These are phyloP conservation scores for Brachystomella parvula DNA, from an alignment of 1,140 invertebrate genomes.

Conservation along the genomic window DNA sequence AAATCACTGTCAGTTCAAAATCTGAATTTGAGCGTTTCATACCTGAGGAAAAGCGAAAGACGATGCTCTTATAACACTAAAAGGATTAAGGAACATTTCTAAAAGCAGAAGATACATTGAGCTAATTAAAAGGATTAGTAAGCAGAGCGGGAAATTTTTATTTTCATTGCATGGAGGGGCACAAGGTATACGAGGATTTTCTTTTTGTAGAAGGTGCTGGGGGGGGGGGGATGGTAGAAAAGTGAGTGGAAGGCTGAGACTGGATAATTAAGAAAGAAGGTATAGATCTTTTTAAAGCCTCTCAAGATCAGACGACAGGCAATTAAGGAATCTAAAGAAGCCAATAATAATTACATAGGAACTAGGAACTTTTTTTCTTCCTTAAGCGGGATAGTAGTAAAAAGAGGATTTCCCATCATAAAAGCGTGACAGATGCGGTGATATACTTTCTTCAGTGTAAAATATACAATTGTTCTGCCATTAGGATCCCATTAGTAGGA, in stretches of 20 bases:
- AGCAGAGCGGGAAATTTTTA: too few species aligned
- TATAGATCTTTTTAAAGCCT: background rate
- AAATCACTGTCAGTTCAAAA: too few species aligned
- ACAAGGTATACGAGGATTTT: too few species aligned
- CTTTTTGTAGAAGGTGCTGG: background rate
- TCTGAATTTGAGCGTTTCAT: too few species aligned
- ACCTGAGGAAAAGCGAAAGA: too few species aligned
- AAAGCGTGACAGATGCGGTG: conserved; percentile 28
- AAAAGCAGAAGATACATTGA: too few species aligned
- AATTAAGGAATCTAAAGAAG: conserved; percentile 16
- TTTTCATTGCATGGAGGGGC: too few species aligned
- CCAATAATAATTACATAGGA: conserved; percentile 8
- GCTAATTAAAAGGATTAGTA: too few species aligned
- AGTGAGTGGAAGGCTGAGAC: background rate
- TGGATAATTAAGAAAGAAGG: background rate
- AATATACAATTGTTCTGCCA: conserved; percentile 25
- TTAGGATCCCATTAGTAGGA: conserved; percentile 33
- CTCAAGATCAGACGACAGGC: conserved; percentile 13
- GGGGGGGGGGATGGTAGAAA: background rate
- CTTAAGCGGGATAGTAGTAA: background rate
- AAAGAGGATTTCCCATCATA: conserved; percentile 10
- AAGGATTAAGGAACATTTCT: too few species aligned
- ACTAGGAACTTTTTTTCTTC: background rate
- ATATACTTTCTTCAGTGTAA: conserved; percentile 15
- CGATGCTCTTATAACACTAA: too few species aligned